phyloP scores from a whole-genome alignment of 2,113 vertebrate species.

The Micromys minutus region DNA sequence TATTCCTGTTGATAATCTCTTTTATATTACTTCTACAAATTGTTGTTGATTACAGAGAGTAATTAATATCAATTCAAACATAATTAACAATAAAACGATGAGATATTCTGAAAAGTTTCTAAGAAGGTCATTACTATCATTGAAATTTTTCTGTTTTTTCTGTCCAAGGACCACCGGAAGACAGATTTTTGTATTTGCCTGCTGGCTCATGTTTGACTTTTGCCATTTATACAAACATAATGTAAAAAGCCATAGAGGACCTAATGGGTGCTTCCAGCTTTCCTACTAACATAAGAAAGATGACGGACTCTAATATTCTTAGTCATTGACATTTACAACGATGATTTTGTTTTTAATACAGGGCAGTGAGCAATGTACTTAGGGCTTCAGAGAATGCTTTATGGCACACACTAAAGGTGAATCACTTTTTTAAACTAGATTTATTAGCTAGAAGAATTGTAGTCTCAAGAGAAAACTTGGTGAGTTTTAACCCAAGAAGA shows the following conservation, averaged over 20 bases:
- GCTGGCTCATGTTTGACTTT: constrained; percentile 84
- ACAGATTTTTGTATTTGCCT: constrained; percentile 79
- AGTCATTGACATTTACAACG: constrained; percentile 90
- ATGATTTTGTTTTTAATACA: constrained; percentile 88
- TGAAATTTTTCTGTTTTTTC: constrained; percentile 78
- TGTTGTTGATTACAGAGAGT: constrained; percentile 22
- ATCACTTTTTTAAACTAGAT: constrained; percentile 87
- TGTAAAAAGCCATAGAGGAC: constrained; percentile 85
- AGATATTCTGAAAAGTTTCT: constrained; percentile 53
- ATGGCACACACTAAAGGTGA: constrained; percentile 88
- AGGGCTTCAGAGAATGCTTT: constrained; percentile 87
- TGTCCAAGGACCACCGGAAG: constrained; percentile 77
- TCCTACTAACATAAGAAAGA: constrained; percentile 80
- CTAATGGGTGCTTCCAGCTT: constrained; percentile 85
- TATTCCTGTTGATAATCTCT: background rate
- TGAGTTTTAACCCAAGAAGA: constrained; percentile 85
- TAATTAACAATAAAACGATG: constrained; percentile 27
- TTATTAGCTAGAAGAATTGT: constrained; percentile 86
- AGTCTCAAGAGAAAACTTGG: constrained; percentile 86
- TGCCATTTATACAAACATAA: constrained; percentile 86
- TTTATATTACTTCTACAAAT: constrained; percentile 13
- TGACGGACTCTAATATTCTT: constrained; percentile 84
- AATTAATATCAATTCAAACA: constrained; percentile 39
- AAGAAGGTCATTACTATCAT: constrained; percentile 71
- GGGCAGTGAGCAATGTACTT: constrained; percentile 88